Percentiles rank a stretch among this genome's conserved stretches.
phyloP scores from a whole-genome alignment of 2,888 invertebrate genomes.

The Stenodema calcarata region DNA sequence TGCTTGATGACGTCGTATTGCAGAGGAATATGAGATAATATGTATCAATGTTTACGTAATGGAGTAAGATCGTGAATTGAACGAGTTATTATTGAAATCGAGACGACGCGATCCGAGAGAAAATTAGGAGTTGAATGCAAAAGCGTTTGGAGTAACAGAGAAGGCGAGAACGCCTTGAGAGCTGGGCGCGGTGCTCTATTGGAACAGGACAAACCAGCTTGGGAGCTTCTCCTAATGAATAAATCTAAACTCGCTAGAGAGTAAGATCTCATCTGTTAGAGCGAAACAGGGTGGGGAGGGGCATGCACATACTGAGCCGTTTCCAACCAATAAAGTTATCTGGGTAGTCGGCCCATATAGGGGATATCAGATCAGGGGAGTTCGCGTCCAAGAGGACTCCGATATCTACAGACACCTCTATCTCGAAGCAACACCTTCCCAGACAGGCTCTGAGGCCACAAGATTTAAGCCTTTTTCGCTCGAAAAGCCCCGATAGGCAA shows the following conservation, averaged over 20 bases:
- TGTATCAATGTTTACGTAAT: too few relatives aligned
- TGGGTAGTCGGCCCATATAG: conserved; percentile 21
- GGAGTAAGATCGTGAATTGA: too few relatives aligned
- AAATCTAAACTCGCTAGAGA: conserved; percentile 37
- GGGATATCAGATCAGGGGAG: conserved; percentile 34
- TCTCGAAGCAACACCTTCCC: background rate
- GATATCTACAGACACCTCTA: background rate
- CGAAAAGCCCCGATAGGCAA: background rate
- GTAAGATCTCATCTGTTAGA: conserved; percentile 38
- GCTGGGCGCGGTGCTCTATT: background rate
- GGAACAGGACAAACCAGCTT: conserved; percentile 21
- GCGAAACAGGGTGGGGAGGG: background rate
- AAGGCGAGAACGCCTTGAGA: background rate
- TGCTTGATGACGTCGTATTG: too few relatives aligned
- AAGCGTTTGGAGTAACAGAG: background rate
- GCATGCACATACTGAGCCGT: conserved; percentile 28
- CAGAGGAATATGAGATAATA: too few relatives aligned
- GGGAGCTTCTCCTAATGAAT: conserved; percentile 34
- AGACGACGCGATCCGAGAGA: background rate
- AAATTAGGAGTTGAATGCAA: background rate
- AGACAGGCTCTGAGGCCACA: background rate
- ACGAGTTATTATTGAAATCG: too few relatives aligned
- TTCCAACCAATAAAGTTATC: conserved; percentile 46
- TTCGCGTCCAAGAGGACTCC: background rate
- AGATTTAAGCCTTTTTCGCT: background rate